Conservation (phyloP, 2,113 vertebrate genomes). For the Mesitornis unicolor region DNA sequence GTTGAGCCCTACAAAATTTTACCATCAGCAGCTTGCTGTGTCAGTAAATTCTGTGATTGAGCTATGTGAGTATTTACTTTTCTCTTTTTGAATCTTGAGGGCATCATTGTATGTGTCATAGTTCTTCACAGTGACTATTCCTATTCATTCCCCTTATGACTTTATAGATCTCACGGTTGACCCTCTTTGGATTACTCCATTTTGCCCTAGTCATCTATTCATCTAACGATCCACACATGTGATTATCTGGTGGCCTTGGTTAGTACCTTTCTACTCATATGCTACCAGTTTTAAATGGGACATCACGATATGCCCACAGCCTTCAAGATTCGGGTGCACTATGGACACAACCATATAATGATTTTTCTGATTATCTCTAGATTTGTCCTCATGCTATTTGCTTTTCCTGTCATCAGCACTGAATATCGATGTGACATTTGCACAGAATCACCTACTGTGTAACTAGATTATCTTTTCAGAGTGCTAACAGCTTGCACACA, state of each 20-base stretch:
- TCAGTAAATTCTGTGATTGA: not conserved
- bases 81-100: not conserved
- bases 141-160: not conserved
- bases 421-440: accelerated
- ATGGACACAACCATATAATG: not conserved
- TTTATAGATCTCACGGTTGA: accelerated
- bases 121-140: not conserved
- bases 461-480: not conserved
- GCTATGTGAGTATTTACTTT: not conserved
- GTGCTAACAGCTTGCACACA: not conserved
- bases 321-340: not conserved
- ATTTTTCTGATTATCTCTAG: not conserved
- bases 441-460: not conserved
- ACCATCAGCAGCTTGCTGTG: not conserved
- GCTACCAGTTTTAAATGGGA: accelerated
- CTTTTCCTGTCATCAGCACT: not conserved
- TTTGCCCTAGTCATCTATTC: not conserved
- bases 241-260: not conserved
- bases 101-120: not conserved
- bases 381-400: not conserved
- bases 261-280: not conserved
- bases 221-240: not conserved
- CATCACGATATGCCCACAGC: accelerated
- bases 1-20: not conserved
- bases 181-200: not conserved